Conservation (phyloP, 1,140 invertebrate genomes). For the Drosophila kikkawai region DNA sequence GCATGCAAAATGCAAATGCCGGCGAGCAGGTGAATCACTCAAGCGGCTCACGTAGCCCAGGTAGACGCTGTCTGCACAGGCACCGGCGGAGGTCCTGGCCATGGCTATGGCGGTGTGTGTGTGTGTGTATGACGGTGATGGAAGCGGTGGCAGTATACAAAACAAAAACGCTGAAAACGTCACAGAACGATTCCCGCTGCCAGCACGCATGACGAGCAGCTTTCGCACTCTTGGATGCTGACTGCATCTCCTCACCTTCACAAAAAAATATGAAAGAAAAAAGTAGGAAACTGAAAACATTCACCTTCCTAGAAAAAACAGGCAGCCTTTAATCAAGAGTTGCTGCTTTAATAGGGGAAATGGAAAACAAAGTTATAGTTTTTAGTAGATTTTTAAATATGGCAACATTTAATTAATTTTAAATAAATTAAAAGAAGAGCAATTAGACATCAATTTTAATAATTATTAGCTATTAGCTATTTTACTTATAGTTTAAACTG, state of each 20-base stretch:
- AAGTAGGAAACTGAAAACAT: background rate
- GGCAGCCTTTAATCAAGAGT: constrained; percentile 7
- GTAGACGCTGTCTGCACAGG: constrained; percentile 37
- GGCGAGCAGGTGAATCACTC: constrained; percentile 61
- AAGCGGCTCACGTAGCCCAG: constrained; percentile 54
- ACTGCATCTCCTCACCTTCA: constrained; percentile 29
- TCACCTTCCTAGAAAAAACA: constrained; percentile 15
- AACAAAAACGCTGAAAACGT: constrained; percentile 59
- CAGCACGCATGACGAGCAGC: constrained; percentile 63
- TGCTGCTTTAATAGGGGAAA: background rate
- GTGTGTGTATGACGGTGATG: constrained; percentile 1
- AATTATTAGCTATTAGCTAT: too few species aligned
- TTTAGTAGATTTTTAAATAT: background rate
- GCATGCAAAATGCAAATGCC: constrained; percentile 62
- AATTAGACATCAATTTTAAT: background rate
- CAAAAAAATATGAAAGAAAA: background rate
- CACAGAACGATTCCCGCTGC: constrained; percentile 54
- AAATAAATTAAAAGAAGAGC: background rate
- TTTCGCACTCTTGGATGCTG: constrained; percentile 41
- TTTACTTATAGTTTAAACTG: background rate
- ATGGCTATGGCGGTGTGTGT: constrained; percentile 4
- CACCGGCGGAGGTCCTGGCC: background rate
- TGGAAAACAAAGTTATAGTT: background rate
- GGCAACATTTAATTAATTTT: background rate
- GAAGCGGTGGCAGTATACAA: constrained; percentile 36